Base-by-base conservation (phyloP, 2,888 invertebrate species). In the Lithophane semibrunnea region DNA sequence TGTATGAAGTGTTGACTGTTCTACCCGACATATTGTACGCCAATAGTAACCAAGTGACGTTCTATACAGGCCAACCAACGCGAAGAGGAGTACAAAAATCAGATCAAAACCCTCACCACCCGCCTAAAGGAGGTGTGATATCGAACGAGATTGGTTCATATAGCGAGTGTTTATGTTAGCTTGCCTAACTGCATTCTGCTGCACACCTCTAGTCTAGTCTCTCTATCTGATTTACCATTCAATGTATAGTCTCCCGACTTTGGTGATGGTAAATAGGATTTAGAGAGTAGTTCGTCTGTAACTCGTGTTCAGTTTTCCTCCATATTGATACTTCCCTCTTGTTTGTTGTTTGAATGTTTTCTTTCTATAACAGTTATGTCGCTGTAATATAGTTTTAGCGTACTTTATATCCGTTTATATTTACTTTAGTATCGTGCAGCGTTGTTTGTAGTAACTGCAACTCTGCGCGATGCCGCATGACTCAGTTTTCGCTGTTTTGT, bases 21-120 rank as follows among this genome's bases (percentile, higher is more conserved):
- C 52, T 60, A 72, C 24, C 65, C 42, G 44, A 72, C 47, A 63
- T 72, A 49, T 69, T 81, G 29, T 71, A 63, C 66, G 58, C 73
- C 52, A 77, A 76, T 80, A 92, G 90, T 94, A 92, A 94, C 90
- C 83, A 87, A 91, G 89, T 91, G 72, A 89, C 87, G 88, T 96
- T 96, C 90, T 88, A 93, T 89, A 93, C 96, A 99, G 99, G 99
- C 99, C 97, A 99, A 99, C 98, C 99, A 99, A 98, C 99, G 99
- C 94, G 99, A 99, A 97, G 99, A 99, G 97, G 99, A 99, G 97
- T 99, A 99, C 98, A 99, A 99, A 98, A 99, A 99, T 97, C 99
- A 99, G 98, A 99, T 99, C 98, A 99, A 99, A 98, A 99, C 98
- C 97, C 98, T 99, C 97, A 99, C 99, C 97, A 98, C 99, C 97